Base-by-base conservation (phyloP, 92 coral and sea anemone species). In the Parazoanthus swiftii region DNA sequence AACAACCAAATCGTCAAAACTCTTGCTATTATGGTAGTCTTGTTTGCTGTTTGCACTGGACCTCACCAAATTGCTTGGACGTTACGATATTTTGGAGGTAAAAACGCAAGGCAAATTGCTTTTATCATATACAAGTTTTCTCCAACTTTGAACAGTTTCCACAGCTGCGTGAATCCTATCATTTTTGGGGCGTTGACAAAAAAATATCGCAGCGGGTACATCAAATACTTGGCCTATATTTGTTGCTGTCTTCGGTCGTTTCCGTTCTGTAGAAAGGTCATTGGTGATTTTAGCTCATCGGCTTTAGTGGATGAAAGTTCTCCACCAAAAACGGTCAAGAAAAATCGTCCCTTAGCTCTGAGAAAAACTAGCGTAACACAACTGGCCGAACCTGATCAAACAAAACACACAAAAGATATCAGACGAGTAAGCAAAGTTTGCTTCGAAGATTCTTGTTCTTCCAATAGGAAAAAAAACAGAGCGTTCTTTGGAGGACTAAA, bases 91-190 rank as follows among this genome's bases (percentile, higher is more conserved):
- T 92, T 74, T 70, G 90, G 90, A 16, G 44, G 42, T 15, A 83
- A 88, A 18, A 72, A 83, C 33, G 73, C 80, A 80, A 29, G 3
- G 0, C 21, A 3, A 4, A 16, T 65, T 42, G 89, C 89, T 3
- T 7, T 26, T 23, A 42, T 85, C 16, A 44, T 90, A 7, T 89
- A 89, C 56, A 80, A 70, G 7, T 73, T 81, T 33, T 39, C 93
- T 3, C 91, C 95, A 14, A 42, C 85, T 58, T 65, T 88, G 72
- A 90, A 90, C 46, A 74, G 84, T 51, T 84, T 89, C 16, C 95
- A 92, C 50, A 86, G 92, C 79, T 92, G 95, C 43, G 86, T 90
- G 43, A 92, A 92, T 48, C 95, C 95, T 3, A 81, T 90, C 44
- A 89, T 86, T 25, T 92, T 88, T 80, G 93, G 95, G 18, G 80